Percentiles rank a stretch among this genome's conserved stretches.
phyloP scores from a whole-genome alignment of 2,888 invertebrate species.

The Dicycla oo region DNA sequence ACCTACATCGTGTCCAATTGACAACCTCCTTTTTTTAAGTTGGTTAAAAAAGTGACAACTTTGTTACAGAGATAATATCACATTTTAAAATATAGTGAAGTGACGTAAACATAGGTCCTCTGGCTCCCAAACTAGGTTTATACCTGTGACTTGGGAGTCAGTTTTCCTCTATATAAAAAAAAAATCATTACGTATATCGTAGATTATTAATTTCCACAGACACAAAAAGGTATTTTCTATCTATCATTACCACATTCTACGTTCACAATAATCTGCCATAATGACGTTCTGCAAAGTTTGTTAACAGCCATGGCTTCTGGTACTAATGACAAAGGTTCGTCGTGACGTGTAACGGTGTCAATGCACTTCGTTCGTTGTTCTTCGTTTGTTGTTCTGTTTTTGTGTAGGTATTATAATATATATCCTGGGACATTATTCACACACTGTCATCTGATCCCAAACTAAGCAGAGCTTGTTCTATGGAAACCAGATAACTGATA shows the following conservation, averaged over 20 bases:
- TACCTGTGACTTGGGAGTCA: not conserved
- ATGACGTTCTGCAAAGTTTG: constrained; percentile 43
- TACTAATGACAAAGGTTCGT: constrained; percentile 37
- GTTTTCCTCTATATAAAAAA: not conserved
- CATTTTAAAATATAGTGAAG: too few relatives aligned
- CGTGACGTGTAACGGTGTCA: constrained; percentile 41
- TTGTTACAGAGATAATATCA: too few relatives aligned
- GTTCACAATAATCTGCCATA: constrained; percentile 15
- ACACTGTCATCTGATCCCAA: too few relatives aligned
- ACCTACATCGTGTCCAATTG: too few relatives aligned
- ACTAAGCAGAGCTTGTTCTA: too few relatives aligned
- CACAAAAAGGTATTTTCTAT: not conserved
- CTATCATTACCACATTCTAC: not conserved
- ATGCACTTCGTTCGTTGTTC: constrained; percentile 45
- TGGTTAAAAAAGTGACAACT: too few relatives aligned
- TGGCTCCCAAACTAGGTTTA: not conserved
- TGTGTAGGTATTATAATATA: not conserved
- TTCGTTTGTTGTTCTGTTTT: constrained; percentile 27
- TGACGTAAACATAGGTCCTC: too few relatives aligned
- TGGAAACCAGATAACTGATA: too few relatives aligned
- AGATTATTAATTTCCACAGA: not conserved
- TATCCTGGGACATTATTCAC: too few relatives aligned
- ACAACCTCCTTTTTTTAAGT: too few relatives aligned
- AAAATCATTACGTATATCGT: not conserved
- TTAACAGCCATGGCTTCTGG: constrained; percentile 23